Conservation (phyloP, 1,140 invertebrate species). For the Drepana arcuata region DNA sequence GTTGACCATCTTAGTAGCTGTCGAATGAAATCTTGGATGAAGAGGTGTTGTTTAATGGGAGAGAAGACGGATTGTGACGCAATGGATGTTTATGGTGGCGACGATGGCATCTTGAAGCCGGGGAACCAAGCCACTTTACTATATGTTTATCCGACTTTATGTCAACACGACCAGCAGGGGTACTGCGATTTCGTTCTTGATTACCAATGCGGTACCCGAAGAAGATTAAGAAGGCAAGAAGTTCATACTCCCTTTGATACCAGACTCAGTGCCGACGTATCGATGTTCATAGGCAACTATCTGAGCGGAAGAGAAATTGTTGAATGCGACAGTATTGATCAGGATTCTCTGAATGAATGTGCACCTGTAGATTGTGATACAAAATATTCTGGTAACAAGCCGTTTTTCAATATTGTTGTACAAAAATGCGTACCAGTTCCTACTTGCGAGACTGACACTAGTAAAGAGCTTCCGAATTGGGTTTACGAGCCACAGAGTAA, state of each 20-base stretch:
- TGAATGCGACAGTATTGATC: conserved; percentile 27
- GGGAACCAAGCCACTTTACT: conserved; percentile 28
- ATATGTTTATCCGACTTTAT: conserved; percentile 28
- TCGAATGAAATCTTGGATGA: conserved; percentile 17
- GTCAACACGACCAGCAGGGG: conserved; percentile 37
- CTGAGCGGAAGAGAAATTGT: conserved; percentile 9
- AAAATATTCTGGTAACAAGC: conserved; percentile 36
- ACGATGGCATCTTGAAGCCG: conserved; percentile 17
- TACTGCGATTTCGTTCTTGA: conserved; percentile 31
- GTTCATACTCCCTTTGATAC: conserved; percentile 41
- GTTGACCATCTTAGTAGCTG: conserved; percentile 20
- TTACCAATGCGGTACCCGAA: conserved; percentile 21
- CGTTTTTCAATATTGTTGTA: conserved; percentile 21
- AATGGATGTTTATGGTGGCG: conserved; percentile 20
- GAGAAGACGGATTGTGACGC: conserved; percentile 22
- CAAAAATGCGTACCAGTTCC: conserved; percentile 28
- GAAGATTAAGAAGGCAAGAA: conserved; percentile 9
- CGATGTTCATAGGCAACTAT: conserved; percentile 21
- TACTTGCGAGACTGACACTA: conserved; percentile 20
- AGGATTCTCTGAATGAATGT: conserved; percentile 34
- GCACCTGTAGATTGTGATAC: conserved; percentile 32
- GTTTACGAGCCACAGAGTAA: conserved; percentile 34
- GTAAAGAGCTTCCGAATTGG: conserved; percentile 30
- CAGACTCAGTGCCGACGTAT: conserved; percentile 10
- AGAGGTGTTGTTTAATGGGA: conserved; percentile 33